A percentile compares a stretch with the other conserved stretches of the same genome.
phyloP scores from a whole-genome alignment of 92 coral and sea anemone genomes.

The Umimayanthus kanabou region DNA sequence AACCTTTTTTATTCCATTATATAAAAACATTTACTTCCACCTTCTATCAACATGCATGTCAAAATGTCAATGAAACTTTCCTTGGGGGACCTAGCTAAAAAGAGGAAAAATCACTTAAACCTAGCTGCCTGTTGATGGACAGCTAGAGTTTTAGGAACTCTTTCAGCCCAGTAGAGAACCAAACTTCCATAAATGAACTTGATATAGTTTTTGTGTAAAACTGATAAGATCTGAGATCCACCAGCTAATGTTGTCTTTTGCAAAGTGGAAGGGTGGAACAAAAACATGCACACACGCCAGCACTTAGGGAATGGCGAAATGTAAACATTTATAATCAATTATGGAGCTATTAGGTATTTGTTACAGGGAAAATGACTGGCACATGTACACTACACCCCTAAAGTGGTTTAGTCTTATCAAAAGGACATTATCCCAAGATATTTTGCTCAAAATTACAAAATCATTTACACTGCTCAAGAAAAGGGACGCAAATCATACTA shows the following conservation, averaged over 20 bases:
- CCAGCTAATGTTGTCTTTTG: slow-evolving; percentile 2
- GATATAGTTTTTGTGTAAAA: slow-evolving; percentile 3
- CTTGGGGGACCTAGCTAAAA: slow-evolving; percentile 18
- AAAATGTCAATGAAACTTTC: slow-evolving; percentile 14
- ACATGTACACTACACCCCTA: not conserved
- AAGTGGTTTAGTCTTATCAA: not conserved
- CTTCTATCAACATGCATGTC: slow-evolving; percentile 16
- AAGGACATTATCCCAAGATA: not conserved
- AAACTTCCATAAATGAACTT: slow-evolving; percentile 32
- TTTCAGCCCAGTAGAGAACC: not conserved
- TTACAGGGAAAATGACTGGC: not conserved
- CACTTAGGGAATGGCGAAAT: slow-evolving; percentile 2
- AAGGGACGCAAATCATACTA: not conserved
- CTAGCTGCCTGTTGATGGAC: slow-evolving; percentile 19
- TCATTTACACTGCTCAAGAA: not conserved
- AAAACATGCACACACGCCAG: slow-evolving; percentile 7
- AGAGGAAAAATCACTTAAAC: slow-evolving; percentile 21
- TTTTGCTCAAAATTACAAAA: not conserved
- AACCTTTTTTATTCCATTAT: slow-evolving; percentile 1
- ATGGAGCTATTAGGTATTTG: slow-evolving; percentile 5
- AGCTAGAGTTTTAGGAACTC: not conserved
- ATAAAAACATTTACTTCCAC: slow-evolving; percentile 18
- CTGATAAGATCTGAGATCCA: slow-evolving; percentile 31
- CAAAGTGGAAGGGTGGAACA: slow-evolving; percentile 4
- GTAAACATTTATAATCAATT: slow-evolving; percentile 13